phyloP scores from a whole-genome alignment of 2,888 invertebrate species.

The Byasa hedistus region DNA sequence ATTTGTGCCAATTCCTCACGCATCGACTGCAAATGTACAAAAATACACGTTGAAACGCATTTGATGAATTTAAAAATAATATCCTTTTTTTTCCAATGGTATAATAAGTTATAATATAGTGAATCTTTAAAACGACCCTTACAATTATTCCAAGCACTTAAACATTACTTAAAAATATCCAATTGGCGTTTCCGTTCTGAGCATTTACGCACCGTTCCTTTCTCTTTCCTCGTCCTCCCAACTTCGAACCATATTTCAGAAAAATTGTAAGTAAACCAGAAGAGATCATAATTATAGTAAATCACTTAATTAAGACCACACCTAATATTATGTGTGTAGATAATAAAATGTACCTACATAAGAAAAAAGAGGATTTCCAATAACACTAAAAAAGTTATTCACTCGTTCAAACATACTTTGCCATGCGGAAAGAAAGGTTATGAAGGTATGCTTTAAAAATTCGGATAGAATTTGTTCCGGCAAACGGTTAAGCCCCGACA shows the following conservation, averaged over 20 bases:
- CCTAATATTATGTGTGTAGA: constrained; percentile 57
- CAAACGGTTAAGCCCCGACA: constrained; percentile 7
- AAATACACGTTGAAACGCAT: constrained; percentile 73
- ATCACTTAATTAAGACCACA: constrained; percentile 65
- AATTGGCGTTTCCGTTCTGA: constrained; percentile 63
- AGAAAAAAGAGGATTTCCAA: constrained; percentile 51
- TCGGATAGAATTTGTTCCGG: constrained; percentile 22
- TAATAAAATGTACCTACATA: constrained; percentile 52
- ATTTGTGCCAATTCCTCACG: constrained; percentile 74
- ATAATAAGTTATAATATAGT: constrained; percentile 54
- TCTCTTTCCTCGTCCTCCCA: constrained; percentile 31
- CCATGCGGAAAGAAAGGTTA: constrained; percentile 48
- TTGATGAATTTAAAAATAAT: constrained; percentile 58
- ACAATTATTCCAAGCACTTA: constrained; percentile 70
- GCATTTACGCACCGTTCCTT: constrained; percentile 28
- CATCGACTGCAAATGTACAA: constrained; percentile 72
- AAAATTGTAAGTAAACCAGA: constrained; percentile 74
- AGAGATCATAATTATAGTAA: constrained; percentile 63
- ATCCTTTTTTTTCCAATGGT: constrained; percentile 61
- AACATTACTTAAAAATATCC: constrained; percentile 61
- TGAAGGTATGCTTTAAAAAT: constrained; percentile 34
- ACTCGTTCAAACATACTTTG: constrained; percentile 63
- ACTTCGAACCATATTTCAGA: constrained; percentile 63
- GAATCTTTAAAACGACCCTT: constrained; percentile 63
- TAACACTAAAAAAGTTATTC: constrained; percentile 52